A percentile compares a stretch with the other conserved stretches of the same genome.
phyloP scores from a whole-genome alignment of 2,113 vertebrate species.

The Grus americana region DNA sequence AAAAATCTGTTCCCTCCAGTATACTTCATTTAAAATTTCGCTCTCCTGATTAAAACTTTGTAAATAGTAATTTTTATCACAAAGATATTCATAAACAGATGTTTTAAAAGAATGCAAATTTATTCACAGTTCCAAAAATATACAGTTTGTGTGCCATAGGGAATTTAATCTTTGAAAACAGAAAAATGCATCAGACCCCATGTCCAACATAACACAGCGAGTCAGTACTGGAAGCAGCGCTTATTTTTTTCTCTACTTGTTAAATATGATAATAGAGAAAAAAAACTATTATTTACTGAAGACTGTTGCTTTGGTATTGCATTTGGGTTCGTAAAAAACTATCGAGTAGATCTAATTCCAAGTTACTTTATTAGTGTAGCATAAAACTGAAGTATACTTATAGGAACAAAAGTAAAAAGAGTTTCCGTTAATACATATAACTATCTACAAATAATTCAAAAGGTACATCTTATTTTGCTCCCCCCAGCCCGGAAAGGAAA shows the following conservation, averaged over 20 bases:
- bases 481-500: neutral
- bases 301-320: neutral
- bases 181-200: conserved; percentile 9
- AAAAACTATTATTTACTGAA: conserved; percentile 33
- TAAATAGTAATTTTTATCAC: conserved; percentile 66
- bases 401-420: neutral
- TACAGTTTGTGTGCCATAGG: neutral
- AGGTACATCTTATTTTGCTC: neutral
- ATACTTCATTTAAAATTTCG: conserved; percentile 27
- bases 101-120: conserved; percentile 62
- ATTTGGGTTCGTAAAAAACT: conserved; percentile 20
- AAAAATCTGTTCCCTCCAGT: conserved; percentile 30
- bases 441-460: neutral
- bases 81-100: conserved; percentile 64
- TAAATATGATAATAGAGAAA: conserved; percentile 33
- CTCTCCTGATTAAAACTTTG: conserved; percentile 50
- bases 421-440: neutral
- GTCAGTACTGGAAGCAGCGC: neutral
- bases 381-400: neutral
- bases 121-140: conserved; percentile 23
- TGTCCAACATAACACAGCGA: neutral
- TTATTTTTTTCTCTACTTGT: neutral
- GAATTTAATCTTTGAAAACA: conserved; percentile 44
- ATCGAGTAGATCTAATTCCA: neutral
- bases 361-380: neutral